Conservation (phyloP, 2,888 invertebrate species). For the Lordiphosa andalusiaca region DNA sequence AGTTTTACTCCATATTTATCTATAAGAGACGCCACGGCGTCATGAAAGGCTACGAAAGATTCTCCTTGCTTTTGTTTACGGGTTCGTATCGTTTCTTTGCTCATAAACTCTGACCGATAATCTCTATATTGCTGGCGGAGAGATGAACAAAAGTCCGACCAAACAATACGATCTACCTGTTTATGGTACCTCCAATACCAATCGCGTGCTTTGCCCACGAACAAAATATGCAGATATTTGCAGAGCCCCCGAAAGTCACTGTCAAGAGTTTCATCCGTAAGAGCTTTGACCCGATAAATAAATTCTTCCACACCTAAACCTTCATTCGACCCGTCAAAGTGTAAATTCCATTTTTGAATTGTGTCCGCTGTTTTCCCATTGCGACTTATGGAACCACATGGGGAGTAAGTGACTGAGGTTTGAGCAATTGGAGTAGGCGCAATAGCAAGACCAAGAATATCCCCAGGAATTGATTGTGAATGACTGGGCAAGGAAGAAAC, state of each 20-base stretch:
- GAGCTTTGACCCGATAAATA: conserved; percentile 6
- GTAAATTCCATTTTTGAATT: conserved; percentile 15
- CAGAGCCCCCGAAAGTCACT: conserved; percentile 8
- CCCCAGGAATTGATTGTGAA: too few species aligned
- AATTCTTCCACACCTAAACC: conserved; percentile 13
- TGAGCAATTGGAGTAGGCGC: too few species aligned
- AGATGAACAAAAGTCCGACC: neutral
- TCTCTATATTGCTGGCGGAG: conserved; percentile 1
- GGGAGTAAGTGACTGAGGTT: too few species aligned
- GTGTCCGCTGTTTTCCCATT: neutral
- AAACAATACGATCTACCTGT: conserved; percentile 2
- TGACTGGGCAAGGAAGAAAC: conserved; percentile 1
- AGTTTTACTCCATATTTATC: conserved; percentile 1
- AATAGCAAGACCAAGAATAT: too few species aligned
- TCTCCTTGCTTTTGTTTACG: neutral
- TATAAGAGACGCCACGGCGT: conserved; percentile 2
- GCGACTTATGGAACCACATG: too few species aligned
- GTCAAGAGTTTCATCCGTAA: conserved; percentile 11
- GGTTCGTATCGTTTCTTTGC: neutral
- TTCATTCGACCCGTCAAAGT: conserved; percentile 11
- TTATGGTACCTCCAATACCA: conserved; percentile 10
- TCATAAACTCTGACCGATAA: conserved; percentile 1
- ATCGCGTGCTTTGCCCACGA: conserved; percentile 4
- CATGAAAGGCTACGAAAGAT: neutral
- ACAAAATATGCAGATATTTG: neutral